Evolutionary conservation across 2,888 invertebrate genomes (phyloP).

Genomic region (Chloroclysta siterata): DNA sequence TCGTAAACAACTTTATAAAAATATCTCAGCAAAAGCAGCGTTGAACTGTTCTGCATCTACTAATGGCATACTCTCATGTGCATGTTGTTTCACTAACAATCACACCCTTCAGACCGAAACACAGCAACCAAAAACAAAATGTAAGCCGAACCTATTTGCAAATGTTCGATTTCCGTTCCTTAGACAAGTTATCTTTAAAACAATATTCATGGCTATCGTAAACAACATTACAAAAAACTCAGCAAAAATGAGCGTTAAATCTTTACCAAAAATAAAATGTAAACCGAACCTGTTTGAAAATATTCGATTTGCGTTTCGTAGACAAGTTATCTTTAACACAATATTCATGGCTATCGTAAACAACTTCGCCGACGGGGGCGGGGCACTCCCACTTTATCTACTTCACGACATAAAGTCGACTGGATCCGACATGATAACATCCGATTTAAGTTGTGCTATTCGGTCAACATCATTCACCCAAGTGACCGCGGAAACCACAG

Average conservation of each 20-base stretch:
- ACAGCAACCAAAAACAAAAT: too few relatives aligned
- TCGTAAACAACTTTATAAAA: slow-evolving; percentile 40
- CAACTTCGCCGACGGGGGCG: slow-evolving; percentile 35
- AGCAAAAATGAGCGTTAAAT: too few relatives aligned
- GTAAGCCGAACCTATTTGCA: background rate
- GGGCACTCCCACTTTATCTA: slow-evolving; percentile 38
- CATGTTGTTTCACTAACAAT: too few relatives aligned
- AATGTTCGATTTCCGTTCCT: slow-evolving; percentile 19
- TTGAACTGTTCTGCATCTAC: too few relatives aligned
- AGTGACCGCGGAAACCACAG: too few relatives aligned
- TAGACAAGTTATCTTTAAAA: slow-evolving; percentile 29
- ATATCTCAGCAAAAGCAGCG: too few relatives aligned
- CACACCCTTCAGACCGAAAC: too few relatives aligned
- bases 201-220: slow-evolving; percentile 39
- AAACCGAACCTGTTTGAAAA: background rate
- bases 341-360: slow-evolving; percentile 40
- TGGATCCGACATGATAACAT: slow-evolving; percentile 27
- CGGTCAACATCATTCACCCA: too few relatives aligned
- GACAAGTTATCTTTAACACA: slow-evolving; percentile 31
- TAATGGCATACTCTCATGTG: too few relatives aligned
- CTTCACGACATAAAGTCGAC: slow-evolving; percentile 10
- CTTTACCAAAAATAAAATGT: background rate
- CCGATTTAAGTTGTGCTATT: background rate
- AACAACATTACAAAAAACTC: slow-evolving; percentile 19
- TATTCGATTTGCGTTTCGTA: slow-evolving; percentile 20